Evolutionary conservation across 2,797 vertebrate genomes (phyloP).

Genomic region (Thalassophryne amazonica): DNA sequence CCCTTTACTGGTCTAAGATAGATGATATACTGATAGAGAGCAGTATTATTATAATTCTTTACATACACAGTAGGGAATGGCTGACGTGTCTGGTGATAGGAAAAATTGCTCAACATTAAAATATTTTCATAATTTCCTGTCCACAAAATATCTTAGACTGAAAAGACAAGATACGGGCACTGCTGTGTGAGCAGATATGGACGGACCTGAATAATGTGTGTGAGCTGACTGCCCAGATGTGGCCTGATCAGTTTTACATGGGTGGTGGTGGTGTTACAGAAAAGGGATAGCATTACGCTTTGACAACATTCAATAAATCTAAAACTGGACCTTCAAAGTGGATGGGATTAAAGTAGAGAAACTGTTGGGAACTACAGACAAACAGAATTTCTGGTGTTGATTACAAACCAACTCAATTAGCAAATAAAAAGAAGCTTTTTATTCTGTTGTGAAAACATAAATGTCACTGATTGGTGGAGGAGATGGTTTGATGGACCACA

Average conservation of each 20-base stretch:
- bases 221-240: slow-evolving; percentile 38
- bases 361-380: slow-evolving; percentile 14
- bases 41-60: too few species aligned
- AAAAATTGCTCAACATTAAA: not conserved
- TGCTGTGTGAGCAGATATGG: not conserved
- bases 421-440: slow-evolving; percentile 18
- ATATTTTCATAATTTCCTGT: not conserved
- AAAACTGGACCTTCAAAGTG: slow-evolving; percentile 27
- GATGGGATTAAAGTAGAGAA: slow-evolving; percentile 29
- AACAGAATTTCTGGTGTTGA: slow-evolving; percentile 35
- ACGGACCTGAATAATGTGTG: slow-evolving; percentile 6
- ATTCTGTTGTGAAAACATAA: slow-evolving; percentile 16
- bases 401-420: slow-evolving; percentile 27
- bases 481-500: slow-evolving; percentile 8
- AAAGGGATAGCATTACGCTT: slow-evolving; percentile 10
- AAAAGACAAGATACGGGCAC: not conserved
- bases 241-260: slow-evolving; percentile 32
- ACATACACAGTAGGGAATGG: too few species aligned
- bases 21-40: too few species aligned
- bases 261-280: slow-evolving; percentile 18
- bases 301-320: slow-evolving; percentile 18
- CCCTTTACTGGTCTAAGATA: too few species aligned
- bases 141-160: not conserved
- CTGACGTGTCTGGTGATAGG: not conserved
- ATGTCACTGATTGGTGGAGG: not conserved